Percentiles rank a stretch among this genome's conserved stretches.
Conservation (phyloP, 1,140 invertebrate genomes). For the Neotoxoptera formosana region DNA sequence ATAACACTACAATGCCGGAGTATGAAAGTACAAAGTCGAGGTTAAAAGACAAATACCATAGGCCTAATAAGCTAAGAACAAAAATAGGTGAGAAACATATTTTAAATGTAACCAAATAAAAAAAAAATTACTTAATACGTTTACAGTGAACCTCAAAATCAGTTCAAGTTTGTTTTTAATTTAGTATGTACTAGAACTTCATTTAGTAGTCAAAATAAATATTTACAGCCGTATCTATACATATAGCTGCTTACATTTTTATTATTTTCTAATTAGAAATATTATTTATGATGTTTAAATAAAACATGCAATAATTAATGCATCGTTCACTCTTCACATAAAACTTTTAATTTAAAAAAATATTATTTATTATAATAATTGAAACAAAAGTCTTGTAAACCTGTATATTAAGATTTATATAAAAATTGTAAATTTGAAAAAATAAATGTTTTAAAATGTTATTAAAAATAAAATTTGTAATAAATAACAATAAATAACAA, state of each 20-base stretch:
- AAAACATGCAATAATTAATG: not conserved
- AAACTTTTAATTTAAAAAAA: not conserved
- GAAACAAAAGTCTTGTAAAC: not conserved
- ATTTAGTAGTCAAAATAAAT: not conserved
- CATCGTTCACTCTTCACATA: not conserved
- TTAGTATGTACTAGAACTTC: not conserved
- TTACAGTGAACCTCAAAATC: not conserved
- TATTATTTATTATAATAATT: not conserved
- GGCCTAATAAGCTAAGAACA: conserved; percentile 37
- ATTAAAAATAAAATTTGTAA: not conserved
- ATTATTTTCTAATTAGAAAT: not conserved
- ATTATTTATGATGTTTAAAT: not conserved
- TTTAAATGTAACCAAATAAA: not conserved
- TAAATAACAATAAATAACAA: not conserved
- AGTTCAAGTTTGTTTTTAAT: not conserved
- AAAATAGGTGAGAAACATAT: conserved; percentile 43
- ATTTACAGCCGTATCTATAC: not conserved
- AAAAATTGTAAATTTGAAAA: not conserved
- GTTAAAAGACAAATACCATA: conserved; percentile 56
- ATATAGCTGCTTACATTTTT: not conserved
- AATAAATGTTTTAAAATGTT: too few relatives aligned
- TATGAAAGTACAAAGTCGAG: conserved; percentile 36
- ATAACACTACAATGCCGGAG: conserved; percentile 10
- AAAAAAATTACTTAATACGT: not conserved
- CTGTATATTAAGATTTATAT: not conserved